Base-by-base conservation (phyloP, 2,888 invertebrate genomes). In the Protophormia terraenovae region DNA sequence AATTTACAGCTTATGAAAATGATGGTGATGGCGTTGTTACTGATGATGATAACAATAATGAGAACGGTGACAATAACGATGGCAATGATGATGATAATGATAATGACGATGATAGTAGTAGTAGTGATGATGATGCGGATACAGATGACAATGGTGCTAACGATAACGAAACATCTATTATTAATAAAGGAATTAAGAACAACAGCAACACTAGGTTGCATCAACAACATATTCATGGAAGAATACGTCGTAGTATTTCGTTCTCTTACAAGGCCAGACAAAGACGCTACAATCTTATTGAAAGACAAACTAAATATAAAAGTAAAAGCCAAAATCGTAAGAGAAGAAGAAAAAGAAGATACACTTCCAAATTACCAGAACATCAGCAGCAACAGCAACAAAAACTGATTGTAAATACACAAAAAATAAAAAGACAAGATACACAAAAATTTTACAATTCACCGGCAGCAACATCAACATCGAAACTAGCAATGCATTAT, bases 1-100 rank as follows among this genome's bases (percentile, higher is more conserved):
- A 80, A 47, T 78, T 86, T 27, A 83, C 87, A 67, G 83, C 55
- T 84, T 85, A 85, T 60, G 87, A 84, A 69, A 85, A 50, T 22
- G 82, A 73, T 2, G 81, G 84, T 8, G 73, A 75, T 47, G 79
- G 60, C 32, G 62, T 16, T 53, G 45, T 16, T 67, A 22, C 16
- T 38, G 69, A 45, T 73, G 75, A 16, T 32, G 35, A 55, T 16
- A 19, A 29, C 1, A 38, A 60, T n/a, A n/a, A 14, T 58, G 38
- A 6, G n/a, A 22, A 14, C 12, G 41, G 10, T 19, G 78, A 3
- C n/a, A 24, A n/a, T 8, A 41, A 35, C 67, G 60, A 67, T 58
- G 41, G n/a, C 16, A 38, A 27, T 38, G 50, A 19, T 53, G 69
- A 14, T 16, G 41, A 41, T 71, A 22, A 38, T 19, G 24, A 27